A percentile compares a stretch with the other conserved stretches of the same genome.
These are phyloP conservation scores for Typhlomys cinereus DNA, from an alignment of 2,113 vertebrate species.

Conservation along the genomic window DNA sequence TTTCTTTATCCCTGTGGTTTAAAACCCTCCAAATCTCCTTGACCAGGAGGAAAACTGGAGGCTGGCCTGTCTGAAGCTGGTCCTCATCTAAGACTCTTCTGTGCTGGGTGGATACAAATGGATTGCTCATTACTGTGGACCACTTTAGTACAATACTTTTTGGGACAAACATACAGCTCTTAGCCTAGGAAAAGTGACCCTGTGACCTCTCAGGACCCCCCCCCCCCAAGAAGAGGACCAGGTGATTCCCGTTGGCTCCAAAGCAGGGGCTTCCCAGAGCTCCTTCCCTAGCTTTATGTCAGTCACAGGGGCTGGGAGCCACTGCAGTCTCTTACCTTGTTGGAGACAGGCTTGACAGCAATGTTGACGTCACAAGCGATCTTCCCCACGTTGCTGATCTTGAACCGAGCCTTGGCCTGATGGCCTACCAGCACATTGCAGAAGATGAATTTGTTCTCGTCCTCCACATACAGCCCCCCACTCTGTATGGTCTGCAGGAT, in stretches of 20 bases:
- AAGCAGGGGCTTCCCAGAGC: not conserved
- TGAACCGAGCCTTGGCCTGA: conserved; percentile 88
- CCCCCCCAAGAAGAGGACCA: not conserved
- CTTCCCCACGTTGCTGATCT: conserved; percentile 88
- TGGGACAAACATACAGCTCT: not conserved
- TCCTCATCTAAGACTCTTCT: not conserved
- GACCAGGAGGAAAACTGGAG: not conserved
- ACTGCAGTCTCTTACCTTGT: conserved; percentile 84
- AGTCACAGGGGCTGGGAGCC: fast-evolving
- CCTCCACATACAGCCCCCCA: conserved; percentile 87
- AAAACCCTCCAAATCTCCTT: not conserved
- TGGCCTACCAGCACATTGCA: conserved; percentile 87
- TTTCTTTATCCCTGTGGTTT: not conserved
- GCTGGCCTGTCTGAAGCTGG: not conserved
- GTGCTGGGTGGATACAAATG: not conserved
- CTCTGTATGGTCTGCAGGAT: conserved; percentile 81
- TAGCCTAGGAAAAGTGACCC: not conserved
- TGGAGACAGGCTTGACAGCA: conserved; percentile 80
- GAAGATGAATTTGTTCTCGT: conserved; percentile 94
- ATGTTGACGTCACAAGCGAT: conserved; percentile 88
- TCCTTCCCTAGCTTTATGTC: not conserved
- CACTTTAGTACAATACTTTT: not conserved
- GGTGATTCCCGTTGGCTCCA: not conserved
- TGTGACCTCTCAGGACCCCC: not conserved
- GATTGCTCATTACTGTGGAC: no score